These are phyloP conservation scores for Xylota segnis DNA, from an alignment of 2,888 invertebrate species.

Conservation along the genomic window DNA sequence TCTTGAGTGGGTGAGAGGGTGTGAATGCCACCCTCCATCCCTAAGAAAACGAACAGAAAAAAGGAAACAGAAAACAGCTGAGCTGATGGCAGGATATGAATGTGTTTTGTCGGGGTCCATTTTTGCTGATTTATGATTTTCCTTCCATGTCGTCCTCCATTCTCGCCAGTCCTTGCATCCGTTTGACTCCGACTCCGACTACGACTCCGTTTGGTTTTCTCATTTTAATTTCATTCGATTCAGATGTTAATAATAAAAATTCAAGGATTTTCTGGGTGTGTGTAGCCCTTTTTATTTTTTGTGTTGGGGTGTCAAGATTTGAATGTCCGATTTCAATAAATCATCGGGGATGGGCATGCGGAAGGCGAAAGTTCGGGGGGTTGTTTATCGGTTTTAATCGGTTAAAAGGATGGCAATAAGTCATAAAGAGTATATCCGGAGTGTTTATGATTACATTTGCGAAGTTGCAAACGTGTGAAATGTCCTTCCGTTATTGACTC, in stretches of 20 bases:
- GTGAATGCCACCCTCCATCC: slow-evolving; percentile 14
- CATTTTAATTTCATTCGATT: slow-evolving; percentile 69
- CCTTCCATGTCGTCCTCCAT: slow-evolving; percentile 6
- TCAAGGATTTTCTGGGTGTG: slow-evolving; percentile 43
- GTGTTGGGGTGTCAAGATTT: slow-evolving; percentile 58
- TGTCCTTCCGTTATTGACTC: slow-evolving; percentile 20
- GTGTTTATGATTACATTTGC: slow-evolving; percentile 69
- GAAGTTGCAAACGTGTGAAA: slow-evolving; percentile 65
- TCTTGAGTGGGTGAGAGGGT: slow-evolving; percentile 7
- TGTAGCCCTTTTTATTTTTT: slow-evolving; percentile 38
- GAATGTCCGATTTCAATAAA: slow-evolving; percentile 73
- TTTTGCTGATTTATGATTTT: slow-evolving; percentile 69
- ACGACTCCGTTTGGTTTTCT: slow-evolving; percentile 9
- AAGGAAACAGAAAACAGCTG: slow-evolving; percentile 37
- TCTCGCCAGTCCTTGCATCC: slow-evolving; percentile 26
- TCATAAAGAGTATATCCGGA: slow-evolving; percentile 60
- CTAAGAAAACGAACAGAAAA: background rate
- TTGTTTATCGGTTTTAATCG: slow-evolving; percentile 64
- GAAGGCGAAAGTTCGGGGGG: slow-evolving; percentile 37
- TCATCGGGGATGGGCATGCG: slow-evolving; percentile 44
- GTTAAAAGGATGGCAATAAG: slow-evolving; percentile 60
- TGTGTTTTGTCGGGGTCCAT: slow-evolving; percentile 45
- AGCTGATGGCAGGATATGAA: slow-evolving; percentile 38
- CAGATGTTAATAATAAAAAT: slow-evolving; percentile 65
- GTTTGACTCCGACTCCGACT: background rate